phyloP scores from a whole-genome alignment of 2,113 vertebrate genomes.

The Ammodytes dubius region DNA sequence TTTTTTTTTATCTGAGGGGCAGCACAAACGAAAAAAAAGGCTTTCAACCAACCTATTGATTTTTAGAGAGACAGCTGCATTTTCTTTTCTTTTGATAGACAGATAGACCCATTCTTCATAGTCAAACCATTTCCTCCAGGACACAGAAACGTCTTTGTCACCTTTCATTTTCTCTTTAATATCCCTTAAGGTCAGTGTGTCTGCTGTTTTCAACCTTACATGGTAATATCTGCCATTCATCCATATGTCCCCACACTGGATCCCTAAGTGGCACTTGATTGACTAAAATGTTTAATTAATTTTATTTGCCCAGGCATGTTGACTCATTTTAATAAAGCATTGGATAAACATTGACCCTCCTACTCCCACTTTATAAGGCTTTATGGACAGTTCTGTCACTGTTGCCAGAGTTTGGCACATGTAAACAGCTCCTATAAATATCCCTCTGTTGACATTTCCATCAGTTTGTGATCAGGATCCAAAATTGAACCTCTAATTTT shows the following conservation, averaged over 20 bases:
- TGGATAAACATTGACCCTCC: constrained; percentile 7
- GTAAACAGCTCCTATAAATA: constrained; percentile 10
- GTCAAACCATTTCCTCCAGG: constrained; percentile 27
- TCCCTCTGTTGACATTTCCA: constrained; percentile 29
- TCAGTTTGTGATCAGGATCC: not conserved
- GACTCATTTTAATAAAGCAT: constrained; percentile 24
- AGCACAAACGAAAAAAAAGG: not conserved
- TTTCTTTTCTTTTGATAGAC: constrained; percentile 24
- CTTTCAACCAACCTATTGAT: constrained; percentile 44
- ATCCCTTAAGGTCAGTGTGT: constrained; percentile 8
- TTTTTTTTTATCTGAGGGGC: constrained; percentile 12
- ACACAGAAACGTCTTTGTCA: constrained; percentile 28
- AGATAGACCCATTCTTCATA: not conserved
- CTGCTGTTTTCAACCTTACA: constrained; percentile 8
- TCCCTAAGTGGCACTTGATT: not conserved
- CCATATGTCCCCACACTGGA: not conserved
- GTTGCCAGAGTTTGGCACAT: not conserved
- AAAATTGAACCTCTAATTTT: not conserved
- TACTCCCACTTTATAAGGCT: not conserved
- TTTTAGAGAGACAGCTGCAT: constrained; percentile 6
- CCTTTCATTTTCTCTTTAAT: constrained; percentile 28
- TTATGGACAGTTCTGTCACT: not conserved
- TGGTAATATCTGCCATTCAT: constrained; percentile 27
- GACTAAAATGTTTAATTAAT: constrained; percentile 12
- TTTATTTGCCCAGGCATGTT: constrained; percentile 13